Evolutionary conservation across 2,113 vertebrate species (phyloP).

Genomic region (Semnornis frantzii): DNA sequence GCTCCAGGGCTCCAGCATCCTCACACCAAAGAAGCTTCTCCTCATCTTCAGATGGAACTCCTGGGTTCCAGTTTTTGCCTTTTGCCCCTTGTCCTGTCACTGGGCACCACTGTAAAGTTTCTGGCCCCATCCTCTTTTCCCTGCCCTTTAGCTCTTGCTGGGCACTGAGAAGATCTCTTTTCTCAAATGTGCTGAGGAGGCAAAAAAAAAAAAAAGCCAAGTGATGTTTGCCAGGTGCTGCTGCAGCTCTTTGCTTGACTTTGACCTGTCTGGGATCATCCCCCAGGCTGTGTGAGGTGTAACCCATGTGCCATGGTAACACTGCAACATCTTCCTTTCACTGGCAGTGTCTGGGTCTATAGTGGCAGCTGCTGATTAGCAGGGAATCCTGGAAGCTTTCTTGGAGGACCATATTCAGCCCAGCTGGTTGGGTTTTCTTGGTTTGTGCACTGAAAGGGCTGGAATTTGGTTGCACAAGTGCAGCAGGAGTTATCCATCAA

Average conservation of each 20-base stretch:
- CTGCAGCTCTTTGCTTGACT: neutral
- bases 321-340: neutral
- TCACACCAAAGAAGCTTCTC: too few species aligned
- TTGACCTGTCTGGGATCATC: accelerated
- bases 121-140: too few species aligned
- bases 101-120: too few species aligned
- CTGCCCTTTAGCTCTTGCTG: too few species aligned
- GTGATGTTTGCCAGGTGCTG: neutral
- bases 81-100: too few species aligned
- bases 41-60: too few species aligned
- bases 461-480: neutral
- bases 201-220: neutral
- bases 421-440: neutral
- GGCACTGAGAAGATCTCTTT: too few species aligned
- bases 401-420: neutral
- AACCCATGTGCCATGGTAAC: accelerated
- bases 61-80: too few species aligned
- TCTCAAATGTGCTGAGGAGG: accelerated
- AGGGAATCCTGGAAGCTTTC: neutral
- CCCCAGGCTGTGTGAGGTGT: accelerated
- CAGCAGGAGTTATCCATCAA: neutral
- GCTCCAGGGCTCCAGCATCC: too few species aligned
- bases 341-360: neutral
- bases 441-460: neutral
- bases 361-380: neutral